phyloP scores from a whole-genome alignment of 1,140 invertebrate species.

The Spodoptera frugiperda region DNA sequence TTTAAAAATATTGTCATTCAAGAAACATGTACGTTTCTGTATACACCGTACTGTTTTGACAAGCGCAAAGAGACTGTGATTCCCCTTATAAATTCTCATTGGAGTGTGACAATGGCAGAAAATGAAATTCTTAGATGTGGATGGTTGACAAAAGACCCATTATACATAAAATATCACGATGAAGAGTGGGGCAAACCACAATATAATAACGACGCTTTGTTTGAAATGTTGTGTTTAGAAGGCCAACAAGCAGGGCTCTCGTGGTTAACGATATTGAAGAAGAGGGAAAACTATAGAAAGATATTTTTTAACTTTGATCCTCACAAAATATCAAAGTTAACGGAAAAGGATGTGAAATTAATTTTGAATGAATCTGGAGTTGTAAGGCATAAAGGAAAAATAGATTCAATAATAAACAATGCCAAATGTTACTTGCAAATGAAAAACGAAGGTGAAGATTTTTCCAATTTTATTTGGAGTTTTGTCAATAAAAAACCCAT shows the following conservation, averaged over 20 bases:
- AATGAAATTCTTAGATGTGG: slow-evolving; percentile 61
- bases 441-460: slow-evolving; percentile 67
- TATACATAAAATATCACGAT: slow-evolving; percentile 78
- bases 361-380: slow-evolving; percentile 62
- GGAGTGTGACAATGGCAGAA: slow-evolving; percentile 24
- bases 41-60: too few relatives aligned
- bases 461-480: slow-evolving; percentile 75
- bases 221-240: slow-evolving; percentile 82
- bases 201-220: slow-evolving; percentile 65
- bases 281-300: slow-evolving; percentile 72
- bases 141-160: slow-evolving; percentile 73
- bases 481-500: slow-evolving; percentile 72
- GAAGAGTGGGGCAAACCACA: slow-evolving; percentile 76
- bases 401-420: slow-evolving; percentile 76
- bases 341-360: slow-evolving; percentile 58
- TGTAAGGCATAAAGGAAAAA: slow-evolving; percentile 75
- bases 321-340: slow-evolving; percentile 62
- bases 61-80: too few relatives aligned
- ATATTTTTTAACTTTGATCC: slow-evolving; percentile 73
- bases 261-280: slow-evolving; percentile 79
- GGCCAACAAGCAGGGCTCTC: slow-evolving; percentile 81
- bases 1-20: too few relatives aligned
- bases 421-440: slow-evolving; percentile 72
- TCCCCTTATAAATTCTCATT: too few relatives aligned
- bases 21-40: too few relatives aligned